These are phyloP conservation scores for Tenthredo mesomela DNA, from an alignment of 2,888 invertebrate genomes.

Conservation along the genomic window DNA sequence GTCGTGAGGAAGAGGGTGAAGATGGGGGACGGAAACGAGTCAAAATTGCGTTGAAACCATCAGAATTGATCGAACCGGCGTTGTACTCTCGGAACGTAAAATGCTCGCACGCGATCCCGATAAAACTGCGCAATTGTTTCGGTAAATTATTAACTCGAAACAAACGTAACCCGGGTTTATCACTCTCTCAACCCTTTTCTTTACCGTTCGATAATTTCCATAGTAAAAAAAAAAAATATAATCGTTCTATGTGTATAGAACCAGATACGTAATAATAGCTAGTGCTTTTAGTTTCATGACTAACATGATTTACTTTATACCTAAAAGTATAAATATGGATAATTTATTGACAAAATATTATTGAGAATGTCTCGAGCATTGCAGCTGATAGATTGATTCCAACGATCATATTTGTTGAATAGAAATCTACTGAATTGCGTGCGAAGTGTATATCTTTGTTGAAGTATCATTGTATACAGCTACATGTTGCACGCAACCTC, in stretches of 20 bases:
- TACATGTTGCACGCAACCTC: constrained; percentile 25
- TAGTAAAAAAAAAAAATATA: background rate
- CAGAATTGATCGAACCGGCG: constrained; percentile 48
- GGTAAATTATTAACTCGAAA: constrained; percentile 39
- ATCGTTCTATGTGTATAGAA: background rate
- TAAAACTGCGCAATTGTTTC: constrained; percentile 50
- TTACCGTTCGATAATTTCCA: background rate
- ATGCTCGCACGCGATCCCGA: constrained; percentile 46
- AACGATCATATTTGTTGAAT: background rate
- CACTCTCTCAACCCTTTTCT: constrained; percentile 9
- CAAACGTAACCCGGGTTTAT: background rate
- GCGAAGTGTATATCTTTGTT: constrained; percentile 17
- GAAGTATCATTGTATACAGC: background rate
- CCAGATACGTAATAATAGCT: background rate
- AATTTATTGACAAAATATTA: background rate
- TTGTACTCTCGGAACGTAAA: constrained; percentile 23
- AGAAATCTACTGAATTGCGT: constrained; percentile 15
- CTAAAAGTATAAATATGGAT: background rate
- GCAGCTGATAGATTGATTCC: constrained; percentile 12
- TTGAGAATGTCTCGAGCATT: background rate
- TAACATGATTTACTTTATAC: background rate
- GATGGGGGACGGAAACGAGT: constrained; percentile 45
- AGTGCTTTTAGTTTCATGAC: background rate
- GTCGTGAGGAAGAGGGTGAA: constrained; percentile 44
- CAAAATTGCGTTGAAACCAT: constrained; percentile 52